These are phyloP conservation scores for Pseudochirops cupreus DNA, from an alignment of 2,797 vertebrate genomes.

Conservation along the genomic window DNA sequence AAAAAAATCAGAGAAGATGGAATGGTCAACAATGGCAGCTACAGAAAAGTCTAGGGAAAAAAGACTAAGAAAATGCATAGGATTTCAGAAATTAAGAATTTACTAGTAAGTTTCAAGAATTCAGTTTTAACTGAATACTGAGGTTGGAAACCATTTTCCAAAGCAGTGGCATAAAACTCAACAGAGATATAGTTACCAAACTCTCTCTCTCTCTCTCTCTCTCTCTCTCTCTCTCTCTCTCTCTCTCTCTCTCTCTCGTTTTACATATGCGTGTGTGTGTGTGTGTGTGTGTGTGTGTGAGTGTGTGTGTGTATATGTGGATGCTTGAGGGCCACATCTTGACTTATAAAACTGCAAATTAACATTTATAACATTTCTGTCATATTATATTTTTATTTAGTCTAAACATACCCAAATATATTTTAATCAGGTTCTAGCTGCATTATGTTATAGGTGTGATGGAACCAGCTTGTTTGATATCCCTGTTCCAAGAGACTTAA, in stretches of 20 bases:
- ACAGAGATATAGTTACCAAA: not conserved
- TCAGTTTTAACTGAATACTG: not conserved
- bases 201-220: too few species aligned
- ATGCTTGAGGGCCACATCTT: not conserved
- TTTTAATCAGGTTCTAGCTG: not conserved
- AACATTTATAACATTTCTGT: not conserved
- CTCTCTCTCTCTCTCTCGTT: too few species aligned
- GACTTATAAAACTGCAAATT: not conserved
- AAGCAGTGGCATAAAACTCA: not conserved
- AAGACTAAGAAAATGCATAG: not conserved
- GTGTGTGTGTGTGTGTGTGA: too few species aligned
- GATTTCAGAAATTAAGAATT: not conserved
- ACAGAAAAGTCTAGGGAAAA: not conserved
- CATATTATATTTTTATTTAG: not conserved
- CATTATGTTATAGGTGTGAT: not conserved
- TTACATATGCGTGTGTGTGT: too few species aligned
- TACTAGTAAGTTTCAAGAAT: not conserved
- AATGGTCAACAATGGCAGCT: not conserved
- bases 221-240: too few species aligned
- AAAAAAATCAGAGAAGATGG: not conserved
- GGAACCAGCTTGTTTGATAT: not conserved
- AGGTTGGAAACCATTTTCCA: not conserved
- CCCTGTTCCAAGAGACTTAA: not conserved
- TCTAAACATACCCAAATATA: not conserved
- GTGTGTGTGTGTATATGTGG: too few species aligned